These are phyloP conservation scores for Ceyx cyanopectus DNA, from an alignment of 2,113 vertebrate genomes.

Conservation along the genomic window DNA sequence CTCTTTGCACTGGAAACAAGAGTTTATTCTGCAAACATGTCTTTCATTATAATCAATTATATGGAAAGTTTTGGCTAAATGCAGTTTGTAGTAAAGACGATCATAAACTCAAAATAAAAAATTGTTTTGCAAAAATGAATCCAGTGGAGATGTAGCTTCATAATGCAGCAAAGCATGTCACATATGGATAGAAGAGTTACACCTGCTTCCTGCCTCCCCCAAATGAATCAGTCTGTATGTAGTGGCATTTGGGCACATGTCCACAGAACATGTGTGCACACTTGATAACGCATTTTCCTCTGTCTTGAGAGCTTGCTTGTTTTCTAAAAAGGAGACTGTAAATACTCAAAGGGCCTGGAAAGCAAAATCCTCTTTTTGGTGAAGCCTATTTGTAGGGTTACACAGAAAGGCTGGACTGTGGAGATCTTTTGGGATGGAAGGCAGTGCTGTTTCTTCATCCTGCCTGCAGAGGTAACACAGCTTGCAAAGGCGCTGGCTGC, in stretches of 20 bases:
- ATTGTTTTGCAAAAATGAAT: fast-evolving
- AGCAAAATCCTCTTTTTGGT: background rate
- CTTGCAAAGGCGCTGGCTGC: background rate
- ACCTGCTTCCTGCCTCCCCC: background rate
- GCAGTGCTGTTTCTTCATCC: background rate
- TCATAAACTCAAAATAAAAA: background rate
- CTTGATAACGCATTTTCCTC: background rate
- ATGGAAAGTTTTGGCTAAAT: background rate
- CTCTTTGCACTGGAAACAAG: background rate
- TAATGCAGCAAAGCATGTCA: background rate
- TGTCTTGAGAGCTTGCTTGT: background rate
- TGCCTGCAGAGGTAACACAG: background rate
- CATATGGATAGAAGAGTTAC: background rate
- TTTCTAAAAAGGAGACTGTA: background rate
- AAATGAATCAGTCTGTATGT: background rate
- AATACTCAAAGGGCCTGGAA: background rate
- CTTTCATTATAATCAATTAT: conserved; percentile 10
- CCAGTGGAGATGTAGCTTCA: background rate
- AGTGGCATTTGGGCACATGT: background rate
- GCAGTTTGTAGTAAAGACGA: background rate
- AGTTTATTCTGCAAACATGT: background rate
- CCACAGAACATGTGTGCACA: background rate
- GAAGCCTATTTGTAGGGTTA: background rate
- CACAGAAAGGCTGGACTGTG: background rate
- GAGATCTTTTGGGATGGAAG: background rate